Evolutionary conservation across 2,888 invertebrate species (phyloP).

Genomic region (Thalpophila matura): DNA sequence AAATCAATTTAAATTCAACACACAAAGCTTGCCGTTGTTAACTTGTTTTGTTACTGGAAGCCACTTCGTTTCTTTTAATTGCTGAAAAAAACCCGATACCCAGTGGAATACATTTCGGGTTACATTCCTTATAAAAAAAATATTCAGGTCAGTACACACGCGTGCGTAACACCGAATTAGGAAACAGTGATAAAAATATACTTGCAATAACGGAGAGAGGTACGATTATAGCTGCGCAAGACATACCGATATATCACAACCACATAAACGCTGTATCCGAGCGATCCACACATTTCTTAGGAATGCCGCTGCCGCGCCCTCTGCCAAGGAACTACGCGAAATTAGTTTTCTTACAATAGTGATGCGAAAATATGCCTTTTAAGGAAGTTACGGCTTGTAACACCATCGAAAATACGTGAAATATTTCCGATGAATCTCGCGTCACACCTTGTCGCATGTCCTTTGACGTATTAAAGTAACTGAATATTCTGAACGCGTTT

Average conservation of each 20-base stretch:
- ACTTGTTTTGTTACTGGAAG: conserved; percentile 44
- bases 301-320: conserved; percentile 62
- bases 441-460: conserved; percentile 18
- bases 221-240: conserved; percentile 42
- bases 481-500: conserved; percentile 25
- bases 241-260: conserved; percentile 56
- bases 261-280: conserved; percentile 56
- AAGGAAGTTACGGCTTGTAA: conserved; percentile 65
- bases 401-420: conserved; percentile 63
- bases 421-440: conserved; percentile 63
- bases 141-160: conserved; percentile 1
- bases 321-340: conserved; percentile 73
- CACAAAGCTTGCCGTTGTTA: conserved; percentile 43
- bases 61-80: conserved; percentile 45
- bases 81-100: conserved; percentile 17
- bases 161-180: conserved; percentile 7
- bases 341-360: conserved; percentile 78
- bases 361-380: conserved; percentile 66
- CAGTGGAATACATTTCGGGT: conserved; percentile 12
- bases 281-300: conserved; percentile 61
- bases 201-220: conserved; percentile 36
- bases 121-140: conserved; percentile 21
- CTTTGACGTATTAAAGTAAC: conserved; percentile 29
- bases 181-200: conserved; percentile 29
- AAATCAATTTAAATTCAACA: conserved; percentile 55